Base-by-base conservation (phyloP, 2,888 invertebrate species). In the Hypena proboscidalis region DNA sequence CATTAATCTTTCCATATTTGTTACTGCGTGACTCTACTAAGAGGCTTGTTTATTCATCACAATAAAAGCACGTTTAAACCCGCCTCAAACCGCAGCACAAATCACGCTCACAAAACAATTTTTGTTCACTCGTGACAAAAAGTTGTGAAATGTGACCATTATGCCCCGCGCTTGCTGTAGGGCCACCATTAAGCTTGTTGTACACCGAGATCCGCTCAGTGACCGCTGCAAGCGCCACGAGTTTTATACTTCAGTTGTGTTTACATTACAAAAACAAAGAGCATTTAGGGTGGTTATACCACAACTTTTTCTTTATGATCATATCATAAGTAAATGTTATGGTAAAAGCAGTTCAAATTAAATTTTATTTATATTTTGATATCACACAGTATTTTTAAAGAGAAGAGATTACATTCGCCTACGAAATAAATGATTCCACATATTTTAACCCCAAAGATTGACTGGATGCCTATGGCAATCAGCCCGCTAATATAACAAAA, bases 141-240 rank as follows among this genome's bases (percentile, higher is more conserved):
- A 46, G 25, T 57, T 50, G n/a, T 23, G 4, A 25, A 34, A 39
- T 41, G 38, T 17, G 35, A 47, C 15, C 11, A 43, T 39, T 37
- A 34, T 45, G 31, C 19, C 10, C 11, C 9, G 5, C n/a, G 27
- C 40, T 46, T 36, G 8, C 34, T 25, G 14, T 26, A 29, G 20
- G 4, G 19, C 7, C 8, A 32, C 36, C 29, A 42, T 52, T 49
- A 47, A 32, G 33, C 15, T 19, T 26, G 13, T 37, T 43, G 32
- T 22, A 19, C 23, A 32, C 7, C 19, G 19, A 20, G 34, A 26
- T 30, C 34, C 32, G 37, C 33, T 50, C 29, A 45, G 26, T 19
- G 22, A 38, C 30, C 40, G n/a, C 4, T 10, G 14, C 10, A 4
- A 22, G 17, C 15, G 10, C 14, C 14, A 21, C 5, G 3, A 13